phyloP scores from a whole-genome alignment of 1,140 invertebrate species.

The Lordiphosa clarofinis region DNA sequence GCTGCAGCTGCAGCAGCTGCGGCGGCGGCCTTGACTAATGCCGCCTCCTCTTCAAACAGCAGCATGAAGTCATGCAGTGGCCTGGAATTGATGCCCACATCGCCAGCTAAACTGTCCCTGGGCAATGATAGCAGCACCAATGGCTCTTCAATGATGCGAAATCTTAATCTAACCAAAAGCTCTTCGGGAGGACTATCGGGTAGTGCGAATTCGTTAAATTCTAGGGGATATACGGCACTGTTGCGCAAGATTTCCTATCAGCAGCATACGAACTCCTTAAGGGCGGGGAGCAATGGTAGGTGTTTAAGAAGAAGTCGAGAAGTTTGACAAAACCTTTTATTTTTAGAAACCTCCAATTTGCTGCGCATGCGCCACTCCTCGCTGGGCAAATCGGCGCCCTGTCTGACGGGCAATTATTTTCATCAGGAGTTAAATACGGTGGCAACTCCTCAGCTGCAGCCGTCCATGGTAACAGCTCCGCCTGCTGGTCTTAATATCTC shows the following conservation, averaged over 20 bases:
- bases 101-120: slow-evolving; percentile 57
- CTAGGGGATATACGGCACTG: slow-evolving; percentile 62
- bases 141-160: slow-evolving; percentile 59
- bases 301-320: neutral
- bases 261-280: slow-evolving; percentile 73
- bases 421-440: slow-evolving; percentile 82
- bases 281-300: slow-evolving; percentile 66
- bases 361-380: slow-evolving; percentile 92
- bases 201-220: slow-evolving; percentile 63
- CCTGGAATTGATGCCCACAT: slow-evolving; percentile 57
- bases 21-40: slow-evolving; percentile 4
- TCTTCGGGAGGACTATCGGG: slow-evolving; percentile 70
- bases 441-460: slow-evolving; percentile 4
- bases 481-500: slow-evolving; percentile 59
- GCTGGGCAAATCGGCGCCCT: slow-evolving; percentile 94
- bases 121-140: slow-evolving; percentile 48
- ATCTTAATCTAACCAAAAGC: slow-evolving; percentile 73
- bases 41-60: slow-evolving; percentile 25
- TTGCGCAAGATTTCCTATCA: slow-evolving; percentile 75
- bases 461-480: slow-evolving; percentile 2
- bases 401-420: slow-evolving; percentile 79
- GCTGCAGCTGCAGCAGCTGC: slow-evolving; percentile 30
- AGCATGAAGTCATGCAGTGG: slow-evolving; percentile 47
- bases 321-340: neutral
- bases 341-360: slow-evolving; percentile 85